Conservation (phyloP, 2,797 vertebrate genomes). For the Falco concolor region DNA sequence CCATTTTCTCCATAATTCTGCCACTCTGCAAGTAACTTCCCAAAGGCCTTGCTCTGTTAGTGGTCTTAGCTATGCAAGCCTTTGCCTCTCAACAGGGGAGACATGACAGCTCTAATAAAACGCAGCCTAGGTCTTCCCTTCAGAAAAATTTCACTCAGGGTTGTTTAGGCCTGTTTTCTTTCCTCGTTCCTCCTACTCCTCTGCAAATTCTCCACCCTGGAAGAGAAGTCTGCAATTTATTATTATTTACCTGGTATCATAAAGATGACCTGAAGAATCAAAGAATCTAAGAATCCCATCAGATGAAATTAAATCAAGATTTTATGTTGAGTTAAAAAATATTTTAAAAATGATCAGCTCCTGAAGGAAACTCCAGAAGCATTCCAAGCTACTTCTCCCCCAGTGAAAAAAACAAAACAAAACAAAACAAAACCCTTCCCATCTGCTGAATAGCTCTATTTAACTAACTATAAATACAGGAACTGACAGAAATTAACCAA, state of each 20-base stretch:
- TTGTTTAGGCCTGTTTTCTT: neutral
- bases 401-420: neutral
- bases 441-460: neutral
- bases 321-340: neutral
- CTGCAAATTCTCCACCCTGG: neutral
- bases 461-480: neutral
- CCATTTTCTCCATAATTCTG: neutral
- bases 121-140: neutral
- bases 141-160: neutral
- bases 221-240: neutral
- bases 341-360: neutral
- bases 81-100: neutral
- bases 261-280: neutral
- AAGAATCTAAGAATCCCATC: neutral
- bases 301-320: neutral
- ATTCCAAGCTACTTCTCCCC: neutral
- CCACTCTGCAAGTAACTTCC: neutral
- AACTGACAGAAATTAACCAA: neutral
- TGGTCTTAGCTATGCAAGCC: neutral
- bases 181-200: neutral
- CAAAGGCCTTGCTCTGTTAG: neutral
- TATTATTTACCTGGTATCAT: neutral
- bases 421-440: neutral
- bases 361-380: neutral
- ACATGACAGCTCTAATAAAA: neutral